A percentile compares a stretch with the other conserved stretches of the same genome.
Conservation (phyloP, 2,888 invertebrate species). For the Microplitis manilae region DNA sequence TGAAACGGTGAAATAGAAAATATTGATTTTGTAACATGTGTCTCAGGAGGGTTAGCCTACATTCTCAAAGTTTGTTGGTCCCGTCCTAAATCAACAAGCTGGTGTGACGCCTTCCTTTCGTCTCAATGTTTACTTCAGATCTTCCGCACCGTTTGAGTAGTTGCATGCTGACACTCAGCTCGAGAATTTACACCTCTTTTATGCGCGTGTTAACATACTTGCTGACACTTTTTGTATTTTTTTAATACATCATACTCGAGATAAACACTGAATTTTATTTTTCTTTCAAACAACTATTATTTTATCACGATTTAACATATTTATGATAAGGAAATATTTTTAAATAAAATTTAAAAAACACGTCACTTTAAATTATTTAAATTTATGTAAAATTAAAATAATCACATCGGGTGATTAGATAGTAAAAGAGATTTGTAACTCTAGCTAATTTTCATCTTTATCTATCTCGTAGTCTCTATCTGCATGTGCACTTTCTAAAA, state of each 20-base stretch:
- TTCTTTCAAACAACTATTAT: neutral
- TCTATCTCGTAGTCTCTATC: neutral
- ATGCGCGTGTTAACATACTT: slow-evolving; percentile 15
- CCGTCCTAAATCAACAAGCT: slow-evolving; percentile 63
- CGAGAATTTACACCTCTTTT: slow-evolving; percentile 35
- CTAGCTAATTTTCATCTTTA: slow-evolving; percentile 26
- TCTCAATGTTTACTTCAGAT: slow-evolving; percentile 55
- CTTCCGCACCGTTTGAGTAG: slow-evolving; percentile 54
- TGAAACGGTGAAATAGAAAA: slow-evolving; percentile 42
- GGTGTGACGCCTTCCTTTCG: slow-evolving; percentile 46
- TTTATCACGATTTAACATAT: neutral
- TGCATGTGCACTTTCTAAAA: neutral
- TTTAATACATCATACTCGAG: neutral
- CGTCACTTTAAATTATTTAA: neutral
- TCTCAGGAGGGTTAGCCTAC: slow-evolving; percentile 56
- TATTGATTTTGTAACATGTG: slow-evolving; percentile 62
- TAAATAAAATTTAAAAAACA: neutral
- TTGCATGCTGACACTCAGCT: slow-evolving; percentile 33
- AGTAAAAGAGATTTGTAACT: neutral
- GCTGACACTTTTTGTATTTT: neutral
- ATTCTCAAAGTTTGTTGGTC: slow-evolving; percentile 55
- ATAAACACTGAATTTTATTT: neutral
- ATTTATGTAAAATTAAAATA: neutral
- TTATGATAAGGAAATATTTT: neutral
- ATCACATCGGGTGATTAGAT: neutral